These are phyloP conservation scores for Sminthurinus aureus DNA, from an alignment of 2,888 invertebrate genomes.

Conservation along the genomic window DNA sequence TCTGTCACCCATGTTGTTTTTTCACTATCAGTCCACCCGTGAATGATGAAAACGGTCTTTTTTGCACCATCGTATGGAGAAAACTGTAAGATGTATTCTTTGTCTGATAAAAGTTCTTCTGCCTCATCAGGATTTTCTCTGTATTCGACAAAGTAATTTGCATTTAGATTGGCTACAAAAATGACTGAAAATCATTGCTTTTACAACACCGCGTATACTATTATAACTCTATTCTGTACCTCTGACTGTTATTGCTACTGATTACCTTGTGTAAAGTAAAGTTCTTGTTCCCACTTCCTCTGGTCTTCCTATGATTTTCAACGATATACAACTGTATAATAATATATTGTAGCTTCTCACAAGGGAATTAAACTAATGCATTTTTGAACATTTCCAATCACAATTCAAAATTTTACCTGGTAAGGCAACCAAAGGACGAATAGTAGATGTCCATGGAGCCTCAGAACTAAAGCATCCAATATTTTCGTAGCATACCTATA, in stretches of 20 bases:
- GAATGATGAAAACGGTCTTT: conserved; percentile 70
- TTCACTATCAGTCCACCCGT: conserved; percentile 72
- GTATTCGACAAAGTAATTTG: no score
- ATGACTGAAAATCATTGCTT: no score
- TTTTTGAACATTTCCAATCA: no score
- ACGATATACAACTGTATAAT: no score
- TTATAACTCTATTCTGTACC: conserved; percentile 5
- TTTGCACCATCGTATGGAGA: conserved; percentile 66
- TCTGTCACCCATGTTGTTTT: conserved; percentile 70
- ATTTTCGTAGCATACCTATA: conserved; percentile 62
- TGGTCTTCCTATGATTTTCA: no score
- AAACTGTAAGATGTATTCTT: conserved; percentile 65
- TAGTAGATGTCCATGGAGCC: conserved; percentile 62
- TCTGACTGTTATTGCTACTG: conserved; percentile 32
- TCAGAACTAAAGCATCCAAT: conserved; percentile 63
- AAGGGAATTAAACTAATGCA: no score
- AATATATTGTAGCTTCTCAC: no score
- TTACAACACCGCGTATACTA: no score
- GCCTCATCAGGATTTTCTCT: conserved; percentile 23
- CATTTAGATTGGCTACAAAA: no score
- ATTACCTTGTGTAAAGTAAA: conserved; percentile 62
- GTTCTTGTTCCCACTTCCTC: conserved; percentile 62
- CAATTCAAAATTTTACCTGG: no score
- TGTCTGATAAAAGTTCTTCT: conserved; percentile 56
- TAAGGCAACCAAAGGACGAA: conserved; percentile 62